These are phyloP conservation scores for Podilymbus podiceps DNA, from an alignment of 2,113 vertebrate species.

Conservation along the genomic window DNA sequence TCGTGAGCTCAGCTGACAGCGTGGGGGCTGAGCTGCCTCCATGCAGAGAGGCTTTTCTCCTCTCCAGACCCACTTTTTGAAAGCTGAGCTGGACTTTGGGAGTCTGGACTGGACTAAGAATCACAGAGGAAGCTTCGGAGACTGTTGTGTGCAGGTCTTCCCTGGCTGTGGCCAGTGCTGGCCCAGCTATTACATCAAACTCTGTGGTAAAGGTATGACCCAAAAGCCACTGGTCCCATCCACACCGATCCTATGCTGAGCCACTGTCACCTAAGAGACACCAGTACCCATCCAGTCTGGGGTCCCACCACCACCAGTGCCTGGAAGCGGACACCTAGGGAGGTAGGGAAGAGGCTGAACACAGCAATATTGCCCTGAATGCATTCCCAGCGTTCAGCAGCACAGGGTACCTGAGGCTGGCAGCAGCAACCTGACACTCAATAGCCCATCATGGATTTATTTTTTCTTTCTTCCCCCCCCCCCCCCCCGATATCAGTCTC, in stretches of 20 bases:
- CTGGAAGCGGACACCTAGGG: background rate
- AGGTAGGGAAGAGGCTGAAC: background rate
- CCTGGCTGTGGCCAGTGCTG: background rate
- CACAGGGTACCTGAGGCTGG: background rate
- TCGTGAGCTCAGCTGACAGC: rapidly evolving
- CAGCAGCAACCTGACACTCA: background rate
- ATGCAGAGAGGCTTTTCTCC: background rate
- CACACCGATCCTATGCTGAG: background rate
- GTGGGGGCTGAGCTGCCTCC: background rate
- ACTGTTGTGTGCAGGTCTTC: background rate
- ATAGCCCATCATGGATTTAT: background rate
- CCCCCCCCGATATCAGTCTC: background rate
- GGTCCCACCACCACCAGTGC: background rate
- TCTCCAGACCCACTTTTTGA: background rate
- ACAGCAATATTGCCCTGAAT: background rate
- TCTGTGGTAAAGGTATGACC: background rate
- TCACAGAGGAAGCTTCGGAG: background rate
- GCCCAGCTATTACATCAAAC: background rate
- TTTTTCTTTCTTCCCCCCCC: no score
- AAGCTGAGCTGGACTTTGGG: background rate
- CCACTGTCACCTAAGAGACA: background rate
- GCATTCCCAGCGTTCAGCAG: background rate
- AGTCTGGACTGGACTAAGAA: background rate
- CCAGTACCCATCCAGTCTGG: background rate
- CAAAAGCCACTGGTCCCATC: background rate